A percentile compares a stretch with the other conserved stretches of the same genome.
Conservation (phyloP, 2,888 invertebrate genomes). For the Lampropteryx suffumata region DNA sequence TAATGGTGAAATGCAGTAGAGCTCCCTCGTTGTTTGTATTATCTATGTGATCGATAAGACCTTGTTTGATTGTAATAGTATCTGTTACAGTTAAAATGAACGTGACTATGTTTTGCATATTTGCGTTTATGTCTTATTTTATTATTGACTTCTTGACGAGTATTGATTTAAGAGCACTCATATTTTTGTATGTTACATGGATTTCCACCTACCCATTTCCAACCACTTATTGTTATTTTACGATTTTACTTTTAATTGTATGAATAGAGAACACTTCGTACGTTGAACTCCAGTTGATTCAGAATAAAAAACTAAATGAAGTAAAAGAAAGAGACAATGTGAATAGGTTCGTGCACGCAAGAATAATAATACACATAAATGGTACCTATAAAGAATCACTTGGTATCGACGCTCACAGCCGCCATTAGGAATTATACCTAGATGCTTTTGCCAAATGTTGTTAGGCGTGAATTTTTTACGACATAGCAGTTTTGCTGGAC, state of each 20-base stretch:
- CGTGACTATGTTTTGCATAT: slow-evolving; percentile 36
- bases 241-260: not conserved
- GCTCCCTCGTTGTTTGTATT: slow-evolving; percentile 56
- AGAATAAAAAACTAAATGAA: slow-evolving; percentile 10
- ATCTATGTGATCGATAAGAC: slow-evolving; percentile 61
- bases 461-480: slow-evolving; percentile 37
- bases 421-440: no score
- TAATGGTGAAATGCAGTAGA: slow-evolving; percentile 68
- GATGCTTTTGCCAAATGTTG: slow-evolving; percentile 37
- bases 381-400: slow-evolving; percentile 9
- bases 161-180: not conserved
- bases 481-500: slow-evolving; percentile 50
- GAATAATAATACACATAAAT: slow-evolving; percentile 27
- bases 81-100: slow-evolving; percentile 41
- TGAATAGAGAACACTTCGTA: not conserved
- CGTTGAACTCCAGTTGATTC: slow-evolving; percentile 1
- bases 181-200: not conserved
- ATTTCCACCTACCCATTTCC: not conserved
- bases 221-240: slow-evolving; percentile 2
- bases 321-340: slow-evolving; percentile 14
- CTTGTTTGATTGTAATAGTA: slow-evolving; percentile 41
- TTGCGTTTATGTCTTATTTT: not conserved
- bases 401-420: slow-evolving; percentile 53
- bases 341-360: slow-evolving; percentile 32
- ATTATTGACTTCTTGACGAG: not conserved